phyloP scores from a whole-genome alignment of 2,113 vertebrate species.

The Malurus melanocephalus region DNA sequence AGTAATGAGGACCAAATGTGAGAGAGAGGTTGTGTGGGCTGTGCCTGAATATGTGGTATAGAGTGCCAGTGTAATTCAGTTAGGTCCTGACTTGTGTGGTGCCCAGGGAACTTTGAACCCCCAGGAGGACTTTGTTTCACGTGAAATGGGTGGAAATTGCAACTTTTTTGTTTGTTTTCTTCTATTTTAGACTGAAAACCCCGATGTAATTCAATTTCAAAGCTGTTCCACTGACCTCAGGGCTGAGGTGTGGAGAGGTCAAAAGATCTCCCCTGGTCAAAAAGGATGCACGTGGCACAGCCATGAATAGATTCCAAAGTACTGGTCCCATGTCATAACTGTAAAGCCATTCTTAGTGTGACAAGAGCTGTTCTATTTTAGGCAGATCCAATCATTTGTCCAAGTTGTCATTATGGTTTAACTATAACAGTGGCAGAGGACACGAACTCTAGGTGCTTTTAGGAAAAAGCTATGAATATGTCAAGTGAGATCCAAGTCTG shows the following conservation, averaged over 20 bases:
- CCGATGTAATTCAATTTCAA: neutral
- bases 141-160: neutral
- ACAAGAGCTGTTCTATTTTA: neutral
- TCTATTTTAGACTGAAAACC: constrained; percentile 31
- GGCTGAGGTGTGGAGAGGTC: neutral
- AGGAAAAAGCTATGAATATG: neutral
- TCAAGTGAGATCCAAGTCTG: neutral
- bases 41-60: neutral
- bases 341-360: neutral
- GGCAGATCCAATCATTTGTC: neutral
- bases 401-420: neutral
- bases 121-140: neutral
- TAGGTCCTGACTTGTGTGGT: neutral
- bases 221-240: neutral
- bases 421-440: neutral
- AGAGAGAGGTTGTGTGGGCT: neutral
- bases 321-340: neutral
- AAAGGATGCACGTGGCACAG: neutral
- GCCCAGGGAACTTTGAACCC: neutral
- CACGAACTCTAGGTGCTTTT: neutral
- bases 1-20: neutral
- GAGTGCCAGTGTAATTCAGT: neutral
- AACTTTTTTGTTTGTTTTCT: constrained; percentile 18
- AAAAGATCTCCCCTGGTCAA: neutral
- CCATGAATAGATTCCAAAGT: neutral